These are phyloP conservation scores for Tenthredo notha DNA, from an alignment of 2,888 invertebrate genomes.

Conservation along the genomic window DNA sequence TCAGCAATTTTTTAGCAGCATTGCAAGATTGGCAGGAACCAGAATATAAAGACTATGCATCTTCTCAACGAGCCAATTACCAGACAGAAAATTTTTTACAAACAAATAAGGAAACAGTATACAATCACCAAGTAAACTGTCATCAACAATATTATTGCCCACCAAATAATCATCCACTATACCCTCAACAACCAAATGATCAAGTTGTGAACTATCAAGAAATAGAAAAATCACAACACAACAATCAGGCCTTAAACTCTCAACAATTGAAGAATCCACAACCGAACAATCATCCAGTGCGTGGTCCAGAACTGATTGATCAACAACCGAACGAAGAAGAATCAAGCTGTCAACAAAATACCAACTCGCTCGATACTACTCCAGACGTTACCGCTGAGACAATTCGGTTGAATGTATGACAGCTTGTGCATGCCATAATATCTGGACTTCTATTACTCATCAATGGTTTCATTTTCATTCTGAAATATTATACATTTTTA, in stretches of 20 bases:
- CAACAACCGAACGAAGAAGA: not conserved
- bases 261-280: not conserved
- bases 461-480: not conserved
- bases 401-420: slow-evolving; percentile 9
- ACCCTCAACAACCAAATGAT: not conserved
- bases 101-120: not conserved
- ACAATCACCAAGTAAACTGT: not conserved
- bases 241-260: not conserved
- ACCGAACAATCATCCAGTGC: not conserved
- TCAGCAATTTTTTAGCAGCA: not conserved
- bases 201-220: not conserved
- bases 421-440: not conserved
- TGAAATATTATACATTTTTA: not conserved
- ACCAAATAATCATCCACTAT: not conserved
- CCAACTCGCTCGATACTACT: not conserved
- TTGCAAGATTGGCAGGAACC: not conserved
- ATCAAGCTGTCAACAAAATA: not conserved
- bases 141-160: not conserved
- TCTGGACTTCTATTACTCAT: not conserved
- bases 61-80: not conserved
- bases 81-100: not conserved
- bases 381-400: not conserved
- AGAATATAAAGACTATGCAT: not conserved
- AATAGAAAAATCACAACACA: not conserved
- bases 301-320: not conserved